Evolutionary conservation across 2,797 vertebrate species (phyloP).

Genomic region (Dipus sagitta): DNA sequence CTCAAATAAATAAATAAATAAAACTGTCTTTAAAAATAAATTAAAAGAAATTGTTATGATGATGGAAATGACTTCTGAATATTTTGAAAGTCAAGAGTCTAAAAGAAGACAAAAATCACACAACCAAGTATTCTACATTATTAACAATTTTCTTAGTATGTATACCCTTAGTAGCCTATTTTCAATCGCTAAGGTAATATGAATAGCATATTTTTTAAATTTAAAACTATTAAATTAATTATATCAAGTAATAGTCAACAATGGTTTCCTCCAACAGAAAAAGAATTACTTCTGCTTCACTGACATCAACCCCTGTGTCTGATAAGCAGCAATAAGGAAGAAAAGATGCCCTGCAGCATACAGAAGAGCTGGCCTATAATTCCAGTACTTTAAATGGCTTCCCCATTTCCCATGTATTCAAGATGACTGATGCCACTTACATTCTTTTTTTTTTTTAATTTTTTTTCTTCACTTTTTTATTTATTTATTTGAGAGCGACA

Average conservation of each 20-base stretch:
- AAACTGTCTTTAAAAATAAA: too few species aligned
- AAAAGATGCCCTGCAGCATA: slow-evolving; percentile 71
- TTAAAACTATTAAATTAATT: slow-evolving; percentile 52
- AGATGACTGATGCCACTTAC: slow-evolving; percentile 63
- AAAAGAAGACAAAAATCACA: slow-evolving; percentile 52
- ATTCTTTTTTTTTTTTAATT: slow-evolving; percentile 64
- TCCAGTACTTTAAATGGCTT: slow-evolving; percentile 65
- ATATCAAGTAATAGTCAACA: slow-evolving; percentile 58
- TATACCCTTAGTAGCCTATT: slow-evolving; percentile 45
- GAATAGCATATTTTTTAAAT: slow-evolving; percentile 32
- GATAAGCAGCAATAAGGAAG: slow-evolving; percentile 9
- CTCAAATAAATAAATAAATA: too few species aligned
- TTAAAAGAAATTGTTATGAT: neutral
- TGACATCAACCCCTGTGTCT: slow-evolving; percentile 23
- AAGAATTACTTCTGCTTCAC: slow-evolving; percentile 60
- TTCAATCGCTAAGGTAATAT: slow-evolving; percentile 54
- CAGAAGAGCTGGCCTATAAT: slow-evolving; percentile 59
- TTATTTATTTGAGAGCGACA: too few species aligned
- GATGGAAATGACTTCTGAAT: neutral
- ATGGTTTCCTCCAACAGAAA: slow-evolving; percentile 56
- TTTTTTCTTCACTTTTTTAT: too few species aligned
- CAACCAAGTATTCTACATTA: slow-evolving; percentile 24
- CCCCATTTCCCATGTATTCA: slow-evolving; percentile 46
- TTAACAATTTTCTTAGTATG: slow-evolving; percentile 32
- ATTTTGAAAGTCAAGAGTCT: slow-evolving; percentile 42